Conservation (phyloP, 2,797 vertebrate species). For the Phrynocephalus forsythii region DNA sequence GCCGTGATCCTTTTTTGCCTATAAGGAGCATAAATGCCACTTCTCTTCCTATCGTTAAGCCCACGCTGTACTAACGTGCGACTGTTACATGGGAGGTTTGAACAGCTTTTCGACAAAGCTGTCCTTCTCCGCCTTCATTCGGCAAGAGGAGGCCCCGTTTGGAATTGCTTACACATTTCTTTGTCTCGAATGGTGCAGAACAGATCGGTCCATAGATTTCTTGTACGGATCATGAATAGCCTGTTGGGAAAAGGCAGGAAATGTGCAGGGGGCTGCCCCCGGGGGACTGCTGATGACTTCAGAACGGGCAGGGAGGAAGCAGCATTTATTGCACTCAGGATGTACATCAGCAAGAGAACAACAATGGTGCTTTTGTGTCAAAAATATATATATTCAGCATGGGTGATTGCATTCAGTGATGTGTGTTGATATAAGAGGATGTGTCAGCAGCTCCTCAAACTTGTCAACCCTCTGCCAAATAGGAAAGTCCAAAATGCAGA, state of each 20-base stretch:
- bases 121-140: not conserved
- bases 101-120: not conserved
- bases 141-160: not conserved
- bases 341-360: too few relatives aligned
- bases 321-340: not conserved
- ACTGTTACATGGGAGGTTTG: not conserved
- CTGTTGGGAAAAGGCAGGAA: too few relatives aligned
- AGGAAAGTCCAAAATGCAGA: too few relatives aligned
- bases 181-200: not conserved
- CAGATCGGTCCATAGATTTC: not conserved
- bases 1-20: not conserved
- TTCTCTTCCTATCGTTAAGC: not conserved
- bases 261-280: not conserved
- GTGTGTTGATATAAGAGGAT: too few relatives aligned
- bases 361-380: too few relatives aligned
- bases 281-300: not conserved
- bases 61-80: too few relatives aligned
- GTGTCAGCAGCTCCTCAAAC: too few relatives aligned
- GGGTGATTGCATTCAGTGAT: too few relatives aligned
- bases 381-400: too few relatives aligned
- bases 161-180: not conserved
- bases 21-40: not conserved
- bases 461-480: too few relatives aligned
- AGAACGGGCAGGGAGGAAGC: not conserved
- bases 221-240: not conserved